Base-by-base conservation (phyloP, 1,140 invertebrate species). In the Heliconius hewitsoni region DNA sequence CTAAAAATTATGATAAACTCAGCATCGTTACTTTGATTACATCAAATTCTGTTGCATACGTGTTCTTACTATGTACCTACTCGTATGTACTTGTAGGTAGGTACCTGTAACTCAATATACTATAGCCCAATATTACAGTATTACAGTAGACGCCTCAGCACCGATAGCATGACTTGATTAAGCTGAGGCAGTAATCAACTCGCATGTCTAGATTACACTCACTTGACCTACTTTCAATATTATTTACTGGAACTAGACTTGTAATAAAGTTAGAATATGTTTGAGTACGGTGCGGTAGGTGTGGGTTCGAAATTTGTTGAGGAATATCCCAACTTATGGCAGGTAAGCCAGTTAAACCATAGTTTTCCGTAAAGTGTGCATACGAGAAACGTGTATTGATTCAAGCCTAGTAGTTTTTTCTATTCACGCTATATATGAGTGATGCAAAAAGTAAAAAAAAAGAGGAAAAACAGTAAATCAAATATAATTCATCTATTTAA, bases 111-210 rank as follows among this genome's bases (percentile, higher is more conserved):
- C 50, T 52, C 50, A 30, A 30, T 66, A 66, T 66, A 30, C 60
- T 30, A 66, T 66, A 27, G 60, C 16, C 60, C 60, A 66, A 66
- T 66, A 66, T 66, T 66, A 66, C 60, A 66, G 60, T 66, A 66
- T 66, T 27, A 66, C 60, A 76, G 74, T 39, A 60, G 60, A 76
- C 74, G 75, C 76, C 34, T 74, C 71, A 79, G 74, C 60, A 66
- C 60, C 57, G 81, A 83, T 82, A 82, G 78, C 77, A 77, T 52
- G 23, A 71, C 75, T 85, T 83, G 83, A 85, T 85, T 85, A 83
- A 79, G 60, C 74, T 82, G 81, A 77, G 76, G 74, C 66, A 60
- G 74, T 76, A 76, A 76, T 76, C 74, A 76, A 76, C 74, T 76
- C 74, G n/a, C 37, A 71, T 71, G 74, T 76, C 74, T 76, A 76